A percentile compares a stretch with the other conserved stretches of the same genome.
phyloP scores from a whole-genome alignment of 2,113 vertebrate genomes.

The Tapirus terrestris region DNA sequence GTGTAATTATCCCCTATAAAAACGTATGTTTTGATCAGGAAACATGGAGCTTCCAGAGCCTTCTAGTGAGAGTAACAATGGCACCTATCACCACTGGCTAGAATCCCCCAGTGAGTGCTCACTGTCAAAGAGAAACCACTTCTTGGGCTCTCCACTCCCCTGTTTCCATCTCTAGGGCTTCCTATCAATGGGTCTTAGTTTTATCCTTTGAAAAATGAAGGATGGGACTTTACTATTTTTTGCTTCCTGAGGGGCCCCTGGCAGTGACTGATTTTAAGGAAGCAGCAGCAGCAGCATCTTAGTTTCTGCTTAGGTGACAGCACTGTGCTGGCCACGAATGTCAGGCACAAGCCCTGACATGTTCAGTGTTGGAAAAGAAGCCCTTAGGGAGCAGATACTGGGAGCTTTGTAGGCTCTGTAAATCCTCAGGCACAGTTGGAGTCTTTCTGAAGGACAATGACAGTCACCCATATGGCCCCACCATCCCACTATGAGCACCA shows the following conservation, averaged over 20 bases:
- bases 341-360: too few relatives aligned
- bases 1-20: not conserved
- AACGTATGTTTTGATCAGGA: constrained; percentile 38
- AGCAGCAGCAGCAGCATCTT: not conserved
- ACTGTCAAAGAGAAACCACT: not conserved
- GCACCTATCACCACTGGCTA: not conserved
- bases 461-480: not conserved
- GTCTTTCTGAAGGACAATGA: not conserved
- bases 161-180: not conserved
- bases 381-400: not conserved
- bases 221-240: not conserved
- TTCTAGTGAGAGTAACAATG: not conserved
- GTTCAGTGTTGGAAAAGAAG: not conserved
- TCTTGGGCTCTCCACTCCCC: not conserved
- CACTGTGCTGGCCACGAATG: not conserved
- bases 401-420: not conserved
- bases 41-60: constrained; percentile 11
- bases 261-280: not conserved
- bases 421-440: not conserved
- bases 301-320: not conserved
- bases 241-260: not conserved
- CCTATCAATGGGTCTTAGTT: not conserved
- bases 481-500: not conserved
- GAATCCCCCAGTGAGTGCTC: not conserved
- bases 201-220: constrained; percentile 16